Percentiles rank a stretch among this genome's conserved stretches.
Evolutionary conservation across 2,113 vertebrate species (phyloP).

Genomic region (Mobula hypostoma): DNA sequence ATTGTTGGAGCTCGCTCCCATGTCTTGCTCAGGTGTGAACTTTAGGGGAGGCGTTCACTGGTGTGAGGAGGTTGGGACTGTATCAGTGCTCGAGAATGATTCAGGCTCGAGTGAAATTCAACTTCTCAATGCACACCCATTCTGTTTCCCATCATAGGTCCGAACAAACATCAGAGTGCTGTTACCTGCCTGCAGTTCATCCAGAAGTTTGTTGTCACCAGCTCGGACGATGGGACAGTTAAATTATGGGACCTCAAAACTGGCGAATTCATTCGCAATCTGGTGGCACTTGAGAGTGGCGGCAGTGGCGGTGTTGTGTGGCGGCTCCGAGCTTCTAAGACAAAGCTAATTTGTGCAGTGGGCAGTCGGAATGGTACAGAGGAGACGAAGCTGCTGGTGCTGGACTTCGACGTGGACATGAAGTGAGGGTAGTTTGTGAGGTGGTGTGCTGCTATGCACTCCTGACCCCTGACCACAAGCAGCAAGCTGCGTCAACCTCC

Average conservation of each 20-base stretch:
- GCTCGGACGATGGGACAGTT: slow-evolving; percentile 48
- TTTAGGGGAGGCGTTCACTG: no score
- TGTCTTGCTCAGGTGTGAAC: no score
- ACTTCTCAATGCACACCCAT: not conserved
- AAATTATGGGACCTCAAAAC: slow-evolving; percentile 57
- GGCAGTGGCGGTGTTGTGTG: slow-evolving; percentile 51
- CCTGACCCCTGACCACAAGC: not conserved
- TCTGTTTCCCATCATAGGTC: slow-evolving; percentile 40
- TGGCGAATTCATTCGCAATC: slow-evolving; percentile 53
- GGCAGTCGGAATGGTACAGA: slow-evolving; percentile 55
- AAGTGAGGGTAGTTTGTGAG: slow-evolving; percentile 44
- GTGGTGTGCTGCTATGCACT: slow-evolving; percentile 22
- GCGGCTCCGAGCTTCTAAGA: slow-evolving; percentile 53
- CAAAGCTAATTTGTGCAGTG: slow-evolving; percentile 50
- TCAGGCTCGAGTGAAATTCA: not conserved
- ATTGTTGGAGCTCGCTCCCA: no score
- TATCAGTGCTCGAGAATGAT: not conserved
- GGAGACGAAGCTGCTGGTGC: slow-evolving; percentile 57
- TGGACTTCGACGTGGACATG: slow-evolving; percentile 53
- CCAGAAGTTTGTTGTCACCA: slow-evolving; percentile 57
- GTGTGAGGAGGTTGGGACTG: no score
- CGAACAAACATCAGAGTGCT: slow-evolving; percentile 55
- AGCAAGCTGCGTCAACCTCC: not conserved
- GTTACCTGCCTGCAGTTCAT: slow-evolving; percentile 60
- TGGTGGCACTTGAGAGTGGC: slow-evolving; percentile 52